Percentiles rank a stretch among this genome's conserved stretches.
Conservation (phyloP, 2,888 invertebrate genomes). For the Melieria crassipennis region DNA sequence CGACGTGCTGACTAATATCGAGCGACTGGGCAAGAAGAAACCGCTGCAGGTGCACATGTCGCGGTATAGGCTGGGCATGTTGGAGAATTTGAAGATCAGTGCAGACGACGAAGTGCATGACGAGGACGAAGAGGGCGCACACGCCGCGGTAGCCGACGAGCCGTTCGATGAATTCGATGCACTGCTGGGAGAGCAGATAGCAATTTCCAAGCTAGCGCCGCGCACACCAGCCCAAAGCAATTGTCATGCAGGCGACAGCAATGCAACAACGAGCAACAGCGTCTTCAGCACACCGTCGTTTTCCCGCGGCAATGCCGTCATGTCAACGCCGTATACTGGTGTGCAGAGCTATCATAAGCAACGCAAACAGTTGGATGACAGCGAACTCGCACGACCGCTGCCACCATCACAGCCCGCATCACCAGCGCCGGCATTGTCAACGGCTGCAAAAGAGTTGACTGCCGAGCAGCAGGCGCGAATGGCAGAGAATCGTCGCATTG, state of each 20-base stretch:
- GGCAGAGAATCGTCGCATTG: constrained; percentile 73
- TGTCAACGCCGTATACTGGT: constrained; percentile 56
- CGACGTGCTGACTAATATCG: constrained; percentile 81
- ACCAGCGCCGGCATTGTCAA: constrained; percentile 41
- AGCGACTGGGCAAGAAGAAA: constrained; percentile 84
- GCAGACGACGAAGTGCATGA: constrained; percentile 67
- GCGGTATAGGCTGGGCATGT: constrained; percentile 68
- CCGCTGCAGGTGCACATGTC: constrained; percentile 78
- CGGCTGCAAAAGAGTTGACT: constrained; percentile 59
- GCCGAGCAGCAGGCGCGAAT: constrained; percentile 76
- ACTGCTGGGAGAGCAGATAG: constrained; percentile 73
- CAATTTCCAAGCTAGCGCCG: constrained; percentile 66
- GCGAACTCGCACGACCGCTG: constrained; percentile 57
- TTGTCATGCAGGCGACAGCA: constrained; percentile 21
- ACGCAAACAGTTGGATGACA: constrained; percentile 42
- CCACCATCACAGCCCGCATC: constrained; percentile 54
- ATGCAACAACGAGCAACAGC: constrained; percentile 40
- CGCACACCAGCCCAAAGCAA: constrained; percentile 53
- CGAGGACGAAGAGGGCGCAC: constrained; percentile 55
- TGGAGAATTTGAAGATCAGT: constrained; percentile 64
- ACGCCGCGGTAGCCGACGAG: constrained; percentile 56
- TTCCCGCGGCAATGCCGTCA: constrained; percentile 49
- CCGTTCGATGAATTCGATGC: constrained; percentile 74
- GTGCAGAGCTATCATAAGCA: constrained; percentile 33
- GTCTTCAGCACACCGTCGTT: constrained; percentile 57